Base-by-base conservation (phyloP, 2,888 invertebrate species). In the Anthophora plumipes region DNA sequence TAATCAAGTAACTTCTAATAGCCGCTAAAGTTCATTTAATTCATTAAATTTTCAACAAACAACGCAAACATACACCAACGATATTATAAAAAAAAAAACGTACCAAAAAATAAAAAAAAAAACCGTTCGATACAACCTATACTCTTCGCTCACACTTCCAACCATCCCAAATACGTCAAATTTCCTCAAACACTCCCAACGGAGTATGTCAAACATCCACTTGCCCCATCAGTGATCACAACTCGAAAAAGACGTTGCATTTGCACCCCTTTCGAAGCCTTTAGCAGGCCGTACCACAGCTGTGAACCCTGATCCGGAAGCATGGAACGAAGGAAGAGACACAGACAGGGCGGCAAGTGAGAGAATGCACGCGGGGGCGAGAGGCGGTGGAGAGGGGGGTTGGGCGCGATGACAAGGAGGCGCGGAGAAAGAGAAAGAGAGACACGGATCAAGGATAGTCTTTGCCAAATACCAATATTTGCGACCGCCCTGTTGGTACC, bases 401-500 rank as follows among this genome's bases (percentile, higher is more conserved):
- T 3, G 85, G 80, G 83, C 80, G 85, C 84, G 89, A 75, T 70
- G 84, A 88, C 85, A 86, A 85, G 84, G 84, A 85, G 79, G 72
- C 78, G 77, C 82, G 87, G 88, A 89, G 87, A 85, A 89, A 88
- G 89, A 91, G 90, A 90, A 89, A 92, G 90, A 91, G 92, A 91
- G 92, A 92, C 91, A 91, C 91, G 91, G 90, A 91, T 92, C 91
- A 90, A 91, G 92, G 93, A 92, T 93, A 92, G 93, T 93, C 93
- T 93, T 93, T 93, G 92, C 92, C 93, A 93, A 93, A 93, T 91
- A 93, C 92, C 92, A 93, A 93, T 93, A 93, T 93, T 93, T 93
- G 93, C 93, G 92, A 92, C 91, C 91, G 90, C 92, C 92, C 92
- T 92, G 92, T 92, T 91, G 92, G 92, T 93, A 92, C 91, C 92